Base-by-base conservation (phyloP, 2,888 invertebrate species). In the Harpalus rubripes region DNA sequence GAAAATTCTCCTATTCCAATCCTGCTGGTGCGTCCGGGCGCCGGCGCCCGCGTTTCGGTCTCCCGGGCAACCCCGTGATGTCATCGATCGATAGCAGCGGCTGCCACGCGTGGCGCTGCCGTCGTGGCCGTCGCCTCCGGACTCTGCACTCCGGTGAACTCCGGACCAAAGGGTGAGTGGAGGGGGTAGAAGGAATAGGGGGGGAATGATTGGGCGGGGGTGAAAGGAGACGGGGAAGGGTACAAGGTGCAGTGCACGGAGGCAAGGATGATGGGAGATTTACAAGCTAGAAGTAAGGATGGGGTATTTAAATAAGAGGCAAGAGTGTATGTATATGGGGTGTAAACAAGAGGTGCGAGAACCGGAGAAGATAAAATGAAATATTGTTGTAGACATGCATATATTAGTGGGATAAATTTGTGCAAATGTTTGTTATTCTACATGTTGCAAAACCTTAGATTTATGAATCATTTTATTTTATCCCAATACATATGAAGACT, bases 41-140 rank as follows among this genome's bases (percentile, higher is more conserved):
- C 90, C 91, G 91, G 90, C 91, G 90, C 90, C 87, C 85, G 52
- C 78, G 90, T 90, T 90, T 86, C 87, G 85, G 86, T 86, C 90
- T 87, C 87, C 91, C 89, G 90, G 89, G 91, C 91, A 91, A 91
- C 91, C 90, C 88, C 86, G 88, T 91, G 91, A 91, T 90, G 91
- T 91, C 91, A 91, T 89, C 78, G 32, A 84, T 78, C 84, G 84
- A 78, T 84, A 65, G 52, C 59, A 16, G 58, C 18, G 15, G 65
- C 32, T 52, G 32, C 18, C 22, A 18, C 56, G 26, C 26, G n/a
- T 58, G 26, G 26, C 56, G n/a, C 58, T 12, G 22, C 58, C 74
- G 74, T 15, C 58, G 26, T 32, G 56, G 26, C 58, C 78, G 56
- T 22, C 78, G 74, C 58, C 32, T 56, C 15, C 18, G 68, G 68